Evolutionary conservation across 2,113 vertebrate species (phyloP), one percentile per base, ranked within the genome.

Genomic region (Rhineura floridana): DNA sequence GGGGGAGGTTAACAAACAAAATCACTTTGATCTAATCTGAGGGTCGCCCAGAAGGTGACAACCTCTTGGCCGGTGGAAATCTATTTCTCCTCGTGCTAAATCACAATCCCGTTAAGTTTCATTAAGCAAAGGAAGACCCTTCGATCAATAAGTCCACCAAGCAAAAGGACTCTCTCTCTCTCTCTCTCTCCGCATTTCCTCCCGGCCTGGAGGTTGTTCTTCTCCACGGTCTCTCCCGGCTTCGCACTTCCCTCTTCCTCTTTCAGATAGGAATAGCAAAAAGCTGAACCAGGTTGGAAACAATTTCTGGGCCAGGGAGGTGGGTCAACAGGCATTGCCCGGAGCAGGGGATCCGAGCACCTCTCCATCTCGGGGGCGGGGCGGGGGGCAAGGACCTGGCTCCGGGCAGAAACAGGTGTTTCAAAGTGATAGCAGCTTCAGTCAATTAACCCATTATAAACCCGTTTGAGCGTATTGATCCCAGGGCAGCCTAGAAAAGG

Each of bases 391-490:
- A 21, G 84, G 88, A 88, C 92, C 93, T 83, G 88, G 93, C 93
- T 88, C 85, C 87, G 76, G 91, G 90, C 93, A 88, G 95, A 94
- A 96, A 96, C 96, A 97, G 95, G 96, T 96, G 96, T 96, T 97
- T 94, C 95, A 94, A 95, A 86, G 92, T 90, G 96, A 96, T 95
- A 97, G 96, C 94, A 81, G 92, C 90, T 87, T 92, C 92, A 94
- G 95, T 95, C 96, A 95, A 96, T 97, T 96, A 97, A 96, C 95
- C 96, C 95, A 96, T 97, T 96, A 95, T 95, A 96, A 92, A 76
- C 91, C 93, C 84, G 85, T 94, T 96, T 96, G 95, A 89, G 95
- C 85, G 79, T 93, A 96, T 94, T 91, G 94, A 96, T 96, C 95
- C 94, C 92, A 88, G 72, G 52, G 23, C 83, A 81, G 79, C 85